A percentile compares a stretch with the other conserved stretches of the same genome.
These are phyloP conservation scores for Sisor rabdophorus DNA, from an alignment of 2,113 vertebrate genomes.

Conservation along the genomic window DNA sequence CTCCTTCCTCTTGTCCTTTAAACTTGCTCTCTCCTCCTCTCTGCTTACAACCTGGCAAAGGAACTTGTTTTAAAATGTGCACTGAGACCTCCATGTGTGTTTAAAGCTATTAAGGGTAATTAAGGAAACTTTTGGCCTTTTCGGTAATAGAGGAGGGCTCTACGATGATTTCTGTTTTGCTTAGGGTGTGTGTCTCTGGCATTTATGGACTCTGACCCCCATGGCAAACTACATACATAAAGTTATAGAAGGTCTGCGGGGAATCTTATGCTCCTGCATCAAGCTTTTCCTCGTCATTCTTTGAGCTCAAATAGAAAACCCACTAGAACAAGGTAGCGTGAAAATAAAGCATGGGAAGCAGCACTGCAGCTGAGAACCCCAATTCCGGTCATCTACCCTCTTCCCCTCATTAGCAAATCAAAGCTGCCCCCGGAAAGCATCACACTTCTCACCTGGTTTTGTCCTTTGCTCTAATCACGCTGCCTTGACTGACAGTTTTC, in stretches of 20 bases:
- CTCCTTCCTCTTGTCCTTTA: constrained; percentile 54
- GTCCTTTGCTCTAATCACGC: constrained; percentile 99
- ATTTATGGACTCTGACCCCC: constrained; percentile 61
- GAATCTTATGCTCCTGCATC: constrained; percentile 73
- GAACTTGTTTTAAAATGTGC: constrained; percentile 59
- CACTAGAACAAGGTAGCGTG: constrained; percentile 90
- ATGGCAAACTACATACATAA: constrained; percentile 14
- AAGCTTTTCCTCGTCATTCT: constrained; percentile 65
- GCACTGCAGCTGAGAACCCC: constrained; percentile 95
- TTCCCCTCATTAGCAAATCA: constrained; percentile 99
- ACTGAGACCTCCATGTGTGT: constrained; percentile 76
- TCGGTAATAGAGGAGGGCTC: constrained; percentile 70
- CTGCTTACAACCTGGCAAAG: constrained; percentile 45
- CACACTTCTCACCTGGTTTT: constrained; percentile 99
- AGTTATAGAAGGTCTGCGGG: constrained; percentile 22
- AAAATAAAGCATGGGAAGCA: constrained; percentile 93
- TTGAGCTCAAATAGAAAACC: constrained; percentile 87
- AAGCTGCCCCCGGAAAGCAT: constrained; percentile 93
- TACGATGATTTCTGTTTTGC: constrained; percentile 85
- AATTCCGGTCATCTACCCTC: constrained; percentile 83
- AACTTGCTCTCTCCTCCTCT: constrained; percentile 21
- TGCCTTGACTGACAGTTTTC: constrained; percentile 99
- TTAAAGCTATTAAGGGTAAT: constrained; percentile 94
- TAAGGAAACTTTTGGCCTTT: constrained; percentile 84
- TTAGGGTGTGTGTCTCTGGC: constrained; percentile 75